phyloP scores from a whole-genome alignment of 2,797 vertebrate genomes.

The Chelonia mydas region DNA sequence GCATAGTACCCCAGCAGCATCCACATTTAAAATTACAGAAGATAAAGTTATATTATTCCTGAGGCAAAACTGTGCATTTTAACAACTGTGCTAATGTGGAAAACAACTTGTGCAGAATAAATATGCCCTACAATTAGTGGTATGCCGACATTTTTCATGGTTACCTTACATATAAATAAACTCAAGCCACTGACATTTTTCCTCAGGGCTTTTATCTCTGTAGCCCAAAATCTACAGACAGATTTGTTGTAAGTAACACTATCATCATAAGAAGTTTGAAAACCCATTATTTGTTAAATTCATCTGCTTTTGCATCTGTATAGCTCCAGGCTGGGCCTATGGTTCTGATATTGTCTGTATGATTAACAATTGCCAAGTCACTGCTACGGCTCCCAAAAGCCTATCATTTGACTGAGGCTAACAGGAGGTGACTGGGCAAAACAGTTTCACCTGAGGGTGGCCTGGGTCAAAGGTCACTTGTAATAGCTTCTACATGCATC shows the following conservation, averaged over 20 bases:
- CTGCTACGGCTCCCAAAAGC: constrained; percentile 56
- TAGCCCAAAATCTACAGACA: constrained; percentile 71
- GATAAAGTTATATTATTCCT: constrained; percentile 74
- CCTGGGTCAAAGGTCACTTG: constrained; percentile 85
- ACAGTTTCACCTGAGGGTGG: constrained; percentile 87
- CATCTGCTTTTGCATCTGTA: constrained; percentile 81
- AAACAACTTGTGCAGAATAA: constrained; percentile 78
- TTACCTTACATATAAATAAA: constrained; percentile 77
- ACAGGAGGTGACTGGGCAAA: constrained; percentile 86
- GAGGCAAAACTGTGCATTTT: constrained; percentile 71
- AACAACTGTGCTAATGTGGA: constrained; percentile 74
- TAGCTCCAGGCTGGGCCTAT: constrained; percentile 78
- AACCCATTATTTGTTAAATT: constrained; percentile 80
- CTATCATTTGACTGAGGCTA: constrained; percentile 79
- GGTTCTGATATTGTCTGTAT: constrained; percentile 72
- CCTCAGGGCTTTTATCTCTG: constrained; percentile 71
- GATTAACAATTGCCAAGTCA: constrained; percentile 75
- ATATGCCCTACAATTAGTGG: constrained; percentile 74
- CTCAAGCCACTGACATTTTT: constrained; percentile 71
- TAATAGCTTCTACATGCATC: constrained; percentile 86
- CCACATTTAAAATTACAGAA: constrained; percentile 73
- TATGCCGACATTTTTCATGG: constrained; percentile 66
- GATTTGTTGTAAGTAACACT: constrained; percentile 79
- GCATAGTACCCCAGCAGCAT: constrained; percentile 36
- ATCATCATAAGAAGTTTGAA: constrained; percentile 78